Percentiles rank a stretch among this genome's conserved stretches.
These are phyloP conservation scores for Homarus americanus DNA, from an alignment of 1,140 invertebrate genomes.

Conservation along the genomic window DNA sequence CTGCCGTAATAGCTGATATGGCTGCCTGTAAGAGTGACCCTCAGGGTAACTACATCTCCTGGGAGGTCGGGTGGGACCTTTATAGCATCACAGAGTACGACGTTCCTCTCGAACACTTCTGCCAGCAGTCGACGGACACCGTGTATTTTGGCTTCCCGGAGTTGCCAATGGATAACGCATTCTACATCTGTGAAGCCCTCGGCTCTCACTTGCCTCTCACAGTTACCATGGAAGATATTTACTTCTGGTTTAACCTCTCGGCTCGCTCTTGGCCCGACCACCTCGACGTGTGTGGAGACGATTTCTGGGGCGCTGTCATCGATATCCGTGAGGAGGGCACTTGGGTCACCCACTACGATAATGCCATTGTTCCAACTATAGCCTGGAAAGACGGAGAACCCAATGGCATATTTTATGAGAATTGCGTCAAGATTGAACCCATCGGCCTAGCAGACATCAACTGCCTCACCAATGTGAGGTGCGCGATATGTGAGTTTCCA, in stretches of 20 bases:
- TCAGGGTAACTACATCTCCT: constrained; percentile 55
- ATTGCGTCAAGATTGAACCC: constrained; percentile 44
- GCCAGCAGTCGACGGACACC: background rate
- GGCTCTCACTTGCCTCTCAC: constrained; percentile 34
- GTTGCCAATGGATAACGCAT: background rate
- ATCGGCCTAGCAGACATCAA: constrained; percentile 47
- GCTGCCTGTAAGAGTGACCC: background rate
- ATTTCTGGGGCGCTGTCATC: constrained; percentile 56
- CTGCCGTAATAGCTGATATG: background rate
- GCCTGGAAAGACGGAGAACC: constrained; percentile 61
- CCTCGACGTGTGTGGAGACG: background rate
- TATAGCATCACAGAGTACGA: constrained; percentile 25
- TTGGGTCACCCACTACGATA: constrained; percentile 48
- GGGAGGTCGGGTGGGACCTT: constrained; percentile 31
- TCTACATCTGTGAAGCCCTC: constrained; percentile 41
- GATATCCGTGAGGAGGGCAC: constrained; percentile 47
- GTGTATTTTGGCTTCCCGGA: constrained; percentile 31
- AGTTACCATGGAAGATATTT: background rate
- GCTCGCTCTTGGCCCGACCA: constrained; percentile 8
- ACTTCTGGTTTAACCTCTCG: background rate
- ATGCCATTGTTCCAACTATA: background rate
- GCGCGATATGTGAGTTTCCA: constrained; percentile 44
- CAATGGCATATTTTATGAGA: constrained; percentile 58
- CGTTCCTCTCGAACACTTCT: constrained; percentile 26
- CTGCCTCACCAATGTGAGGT: constrained; percentile 24